Evolutionary conservation across 2,888 invertebrate species (phyloP).

Genomic region (Cybosia mesomella): DNA sequence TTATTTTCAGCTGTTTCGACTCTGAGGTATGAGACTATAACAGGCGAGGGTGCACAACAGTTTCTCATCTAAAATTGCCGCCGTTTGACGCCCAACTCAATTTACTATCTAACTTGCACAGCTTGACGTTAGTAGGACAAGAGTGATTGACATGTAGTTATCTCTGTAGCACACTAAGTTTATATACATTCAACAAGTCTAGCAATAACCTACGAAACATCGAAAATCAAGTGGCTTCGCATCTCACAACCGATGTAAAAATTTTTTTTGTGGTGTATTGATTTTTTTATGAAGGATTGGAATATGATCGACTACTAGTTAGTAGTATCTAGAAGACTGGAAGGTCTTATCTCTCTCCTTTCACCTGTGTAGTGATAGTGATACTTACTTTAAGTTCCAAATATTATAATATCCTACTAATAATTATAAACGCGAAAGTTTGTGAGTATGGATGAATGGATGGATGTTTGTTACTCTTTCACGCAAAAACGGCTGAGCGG

Average conservation of each 20-base stretch:
- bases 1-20: background rate
- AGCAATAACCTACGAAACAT: background rate
- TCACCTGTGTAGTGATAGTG: too few relatives aligned
- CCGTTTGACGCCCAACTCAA: background rate
- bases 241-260: background rate
- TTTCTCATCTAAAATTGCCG: background rate
- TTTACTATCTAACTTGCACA: background rate
- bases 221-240: background rate
- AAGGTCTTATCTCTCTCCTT: too few relatives aligned
- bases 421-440: too few relatives aligned
- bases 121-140: constrained; percentile 6
- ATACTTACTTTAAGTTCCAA: too few relatives aligned
- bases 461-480: too few relatives aligned
- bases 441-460: too few relatives aligned
- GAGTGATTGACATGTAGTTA: background rate
- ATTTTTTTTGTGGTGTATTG: background rate
- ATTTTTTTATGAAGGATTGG: too few relatives aligned
- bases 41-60: background rate
- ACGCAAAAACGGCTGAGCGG: too few relatives aligned
- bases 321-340: too few relatives aligned
- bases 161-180: background rate
- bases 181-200: constrained; percentile 2
- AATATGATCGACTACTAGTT: too few relatives aligned
- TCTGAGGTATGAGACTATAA: background rate
- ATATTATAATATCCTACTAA: too few relatives aligned